phyloP scores from a whole-genome alignment of 2,113 vertebrate species.

The Chinchilla lanigera region DNA sequence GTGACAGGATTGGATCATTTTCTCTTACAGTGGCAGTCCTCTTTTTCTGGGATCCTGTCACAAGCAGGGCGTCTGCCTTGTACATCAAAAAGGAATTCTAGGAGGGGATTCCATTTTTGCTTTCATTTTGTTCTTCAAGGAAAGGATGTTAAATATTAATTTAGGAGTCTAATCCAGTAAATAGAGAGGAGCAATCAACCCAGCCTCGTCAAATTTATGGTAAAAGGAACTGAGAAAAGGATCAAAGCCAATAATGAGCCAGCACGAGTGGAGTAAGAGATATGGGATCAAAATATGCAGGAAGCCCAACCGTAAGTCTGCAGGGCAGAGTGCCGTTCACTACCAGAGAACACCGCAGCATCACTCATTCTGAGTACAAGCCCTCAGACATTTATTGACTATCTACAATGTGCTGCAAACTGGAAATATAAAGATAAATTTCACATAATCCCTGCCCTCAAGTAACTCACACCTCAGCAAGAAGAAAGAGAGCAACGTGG shows the following conservation, averaged over 20 bases:
- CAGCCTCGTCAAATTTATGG: constrained; percentile 21
- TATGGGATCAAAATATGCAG: not conserved
- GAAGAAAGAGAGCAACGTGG: not conserved
- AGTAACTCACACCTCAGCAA: constrained; percentile 12
- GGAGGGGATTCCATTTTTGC: constrained; percentile 53
- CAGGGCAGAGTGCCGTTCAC: not conserved
- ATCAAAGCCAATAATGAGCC: constrained; percentile 27
- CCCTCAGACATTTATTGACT: constrained; percentile 53
- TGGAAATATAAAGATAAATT: constrained; percentile 55
- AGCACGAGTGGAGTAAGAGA: not conserved
- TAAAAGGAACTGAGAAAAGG: not conserved
- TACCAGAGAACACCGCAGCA: not conserved
- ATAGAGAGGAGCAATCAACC: constrained; percentile 38
- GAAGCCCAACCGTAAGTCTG: not conserved
- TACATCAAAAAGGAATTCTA: constrained; percentile 57
- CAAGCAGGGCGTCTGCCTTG: not conserved
- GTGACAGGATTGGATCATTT: constrained; percentile 29
- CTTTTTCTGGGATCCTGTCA: constrained; percentile 56
- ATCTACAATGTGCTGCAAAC: constrained; percentile 31
- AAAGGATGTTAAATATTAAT: constrained; percentile 73
- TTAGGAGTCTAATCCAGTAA: constrained; percentile 66
- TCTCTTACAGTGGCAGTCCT: not conserved
- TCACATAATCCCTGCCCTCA: constrained; percentile 58
- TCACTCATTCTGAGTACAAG: not conserved
- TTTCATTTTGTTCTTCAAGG: constrained; percentile 67